Evolutionary conservation across 2,888 invertebrate species (phyloP).

Genomic region (Sepiola atlantica): DNA sequence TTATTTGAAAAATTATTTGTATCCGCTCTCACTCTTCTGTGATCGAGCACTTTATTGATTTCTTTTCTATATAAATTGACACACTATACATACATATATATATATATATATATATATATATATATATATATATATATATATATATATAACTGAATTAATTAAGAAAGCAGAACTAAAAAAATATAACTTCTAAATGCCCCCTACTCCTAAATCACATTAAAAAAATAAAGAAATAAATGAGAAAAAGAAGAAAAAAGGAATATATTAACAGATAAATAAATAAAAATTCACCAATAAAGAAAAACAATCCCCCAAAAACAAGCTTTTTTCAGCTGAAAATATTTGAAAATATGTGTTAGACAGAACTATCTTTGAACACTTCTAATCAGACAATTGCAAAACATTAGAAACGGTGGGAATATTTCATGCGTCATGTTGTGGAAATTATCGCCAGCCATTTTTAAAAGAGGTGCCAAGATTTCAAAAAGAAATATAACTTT

Average conservation of each 20-base stretch:
- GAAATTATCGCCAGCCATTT: background rate
- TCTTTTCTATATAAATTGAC: no score
- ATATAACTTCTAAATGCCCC: background rate
- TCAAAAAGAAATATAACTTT: background rate
- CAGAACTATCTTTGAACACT: background rate
- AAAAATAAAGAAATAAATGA: background rate
- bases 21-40: no score
- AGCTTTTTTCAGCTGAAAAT: background rate
- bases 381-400: background rate
- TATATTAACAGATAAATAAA: background rate
- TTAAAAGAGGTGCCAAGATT: background rate
- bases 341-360: slow-evolving; percentile 4
- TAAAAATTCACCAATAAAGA: background rate
- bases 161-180: background rate
- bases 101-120: no score
- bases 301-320: no score
- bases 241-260: background rate
- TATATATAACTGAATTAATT: background rate
- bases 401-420: background rate
- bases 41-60: no score
- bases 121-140: background rate
- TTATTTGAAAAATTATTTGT: no score
- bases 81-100: no score
- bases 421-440: background rate
- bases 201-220: background rate